Conservation (phyloP, 2,113 vertebrate species). For the Myrmecobius fasciatus region DNA sequence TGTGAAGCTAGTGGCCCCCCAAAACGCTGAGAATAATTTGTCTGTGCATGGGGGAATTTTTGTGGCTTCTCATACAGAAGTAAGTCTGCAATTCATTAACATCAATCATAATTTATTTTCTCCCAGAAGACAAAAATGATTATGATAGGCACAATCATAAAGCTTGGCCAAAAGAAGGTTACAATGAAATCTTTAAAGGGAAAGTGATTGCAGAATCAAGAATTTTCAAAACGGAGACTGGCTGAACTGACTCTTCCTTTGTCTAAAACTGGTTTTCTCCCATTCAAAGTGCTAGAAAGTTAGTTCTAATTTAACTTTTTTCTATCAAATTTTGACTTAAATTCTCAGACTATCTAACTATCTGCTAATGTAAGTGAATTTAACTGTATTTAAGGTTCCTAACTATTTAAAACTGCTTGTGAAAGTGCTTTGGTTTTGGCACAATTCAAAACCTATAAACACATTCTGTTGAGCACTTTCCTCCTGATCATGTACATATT, state of each 20-base stretch:
- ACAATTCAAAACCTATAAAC: slow-evolving; percentile 22
- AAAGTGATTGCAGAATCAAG: rapidly evolving
- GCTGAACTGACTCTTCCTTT: background rate
- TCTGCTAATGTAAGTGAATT: background rate
- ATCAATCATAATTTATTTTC: slow-evolving; percentile 18
- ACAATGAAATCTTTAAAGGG: background rate
- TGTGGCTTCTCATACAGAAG: background rate
- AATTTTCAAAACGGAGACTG: slow-evolving; percentile 7
- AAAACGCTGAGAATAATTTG: background rate
- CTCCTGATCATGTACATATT: slow-evolving; percentile 41
- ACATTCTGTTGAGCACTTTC: background rate
- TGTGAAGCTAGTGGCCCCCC: background rate
- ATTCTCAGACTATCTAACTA: background rate
- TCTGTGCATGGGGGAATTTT: background rate
- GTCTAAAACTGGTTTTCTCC: slow-evolving; percentile 7
- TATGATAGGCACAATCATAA: background rate
- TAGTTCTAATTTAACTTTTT: background rate
- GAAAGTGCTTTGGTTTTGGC: slow-evolving; percentile 38
- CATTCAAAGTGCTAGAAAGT: slow-evolving; percentile 8
- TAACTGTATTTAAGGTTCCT: background rate
- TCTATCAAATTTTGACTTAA: slow-evolving; percentile 9
- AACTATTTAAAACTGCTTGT: background rate
- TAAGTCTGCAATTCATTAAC: background rate
- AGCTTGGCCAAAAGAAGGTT: background rate
- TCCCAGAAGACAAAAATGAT: slow-evolving; percentile 32